Conservation (phyloP, 2,888 invertebrate genomes). For the Leptinotarsa peninsularis region DNA sequence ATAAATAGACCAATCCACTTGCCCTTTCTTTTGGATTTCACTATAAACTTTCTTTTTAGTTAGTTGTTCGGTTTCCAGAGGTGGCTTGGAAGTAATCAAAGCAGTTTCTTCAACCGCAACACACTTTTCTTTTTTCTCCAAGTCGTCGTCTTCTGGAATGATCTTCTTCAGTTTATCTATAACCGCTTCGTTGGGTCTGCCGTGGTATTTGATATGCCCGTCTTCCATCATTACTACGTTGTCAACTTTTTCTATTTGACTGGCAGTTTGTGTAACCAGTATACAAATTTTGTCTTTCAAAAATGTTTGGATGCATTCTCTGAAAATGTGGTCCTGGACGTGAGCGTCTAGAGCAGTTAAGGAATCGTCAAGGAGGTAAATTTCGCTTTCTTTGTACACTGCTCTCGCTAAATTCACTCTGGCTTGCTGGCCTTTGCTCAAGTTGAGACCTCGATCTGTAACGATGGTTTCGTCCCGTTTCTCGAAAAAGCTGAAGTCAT, state of each 20-base stretch:
- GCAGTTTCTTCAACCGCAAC: constrained; percentile 57
- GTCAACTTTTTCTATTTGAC: constrained; percentile 70
- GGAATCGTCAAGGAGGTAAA: constrained; percentile 89
- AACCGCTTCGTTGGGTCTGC: constrained; percentile 75
- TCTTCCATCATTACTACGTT: constrained; percentile 58
- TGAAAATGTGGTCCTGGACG: constrained; percentile 86
- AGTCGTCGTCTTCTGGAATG: constrained; percentile 27
- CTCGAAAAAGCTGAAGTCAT: constrained; percentile 78
- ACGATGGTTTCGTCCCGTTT: constrained; percentile 84
- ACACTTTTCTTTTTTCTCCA: constrained; percentile 52
- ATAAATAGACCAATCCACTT: constrained; percentile 50
- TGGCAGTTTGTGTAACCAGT: constrained; percentile 79
- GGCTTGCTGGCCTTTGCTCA: constrained; percentile 86
- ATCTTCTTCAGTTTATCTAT: constrained; percentile 79
- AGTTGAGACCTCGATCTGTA: constrained; percentile 78
- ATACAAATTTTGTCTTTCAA: constrained; percentile 76
- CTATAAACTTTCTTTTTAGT: constrained; percentile 51
- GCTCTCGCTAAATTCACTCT: constrained; percentile 87
- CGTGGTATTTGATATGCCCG: constrained; percentile 70
- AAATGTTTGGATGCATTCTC: constrained; percentile 76
- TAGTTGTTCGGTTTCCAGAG: constrained; percentile 37
- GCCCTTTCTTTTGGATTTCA: constrained; percentile 54
- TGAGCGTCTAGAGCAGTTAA: constrained; percentile 88
- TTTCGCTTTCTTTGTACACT: constrained; percentile 83
- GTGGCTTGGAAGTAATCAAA: constrained; percentile 6